Evolutionary conservation across 2,113 vertebrate species (phyloP), one percentile per base, ranked within the genome.

Genomic region (Triplophysa dalaica): DNA sequence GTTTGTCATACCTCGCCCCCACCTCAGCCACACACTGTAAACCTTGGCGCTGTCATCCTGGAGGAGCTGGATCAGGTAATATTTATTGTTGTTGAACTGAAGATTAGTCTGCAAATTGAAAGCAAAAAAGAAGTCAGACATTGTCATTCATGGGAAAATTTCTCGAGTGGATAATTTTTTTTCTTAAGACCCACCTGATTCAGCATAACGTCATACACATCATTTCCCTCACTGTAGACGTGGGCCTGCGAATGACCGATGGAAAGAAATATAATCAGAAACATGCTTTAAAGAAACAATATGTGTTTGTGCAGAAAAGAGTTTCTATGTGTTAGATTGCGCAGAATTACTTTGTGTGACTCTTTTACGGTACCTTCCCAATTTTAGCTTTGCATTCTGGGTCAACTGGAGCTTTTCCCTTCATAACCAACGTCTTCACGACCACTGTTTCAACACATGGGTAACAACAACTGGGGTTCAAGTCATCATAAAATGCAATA

Each of bases 81-180:
- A 97, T 78, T 97, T 97, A 86, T 97, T 97, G 90, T 96, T 96
- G 90, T 97, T 97, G 81, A 94, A 95, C 83, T 97, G 94, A 56
- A 97, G 89, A 75, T 96, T 96, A 38, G 96, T 97, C 96, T 97
- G 85, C 2, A 77, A 78, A 58, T 29, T 14, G 69, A 63, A 56
- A 75, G 81, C 4, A 1, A 22, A 84, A 2, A 7, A 14, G 24
- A 41, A 8, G 43, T 69, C 4, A 38, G 4, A 67, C 24, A 22
- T 17, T 41, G 33, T 33, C 4, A 4, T 19, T 17, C 14, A 19
- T 10, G 0, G 43, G 8, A 45, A 9, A 10, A 11, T 33, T 33
- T 33, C 0, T 33, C 6, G 33, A 1, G 33, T 7, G 33, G 48
- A 17, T 52, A 14, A 1, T 3, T 5, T 52, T 52, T 52, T 16